Base-by-base conservation (phyloP, 2,797 vertebrate species). In the Cetoscarus ocellatus region DNA sequence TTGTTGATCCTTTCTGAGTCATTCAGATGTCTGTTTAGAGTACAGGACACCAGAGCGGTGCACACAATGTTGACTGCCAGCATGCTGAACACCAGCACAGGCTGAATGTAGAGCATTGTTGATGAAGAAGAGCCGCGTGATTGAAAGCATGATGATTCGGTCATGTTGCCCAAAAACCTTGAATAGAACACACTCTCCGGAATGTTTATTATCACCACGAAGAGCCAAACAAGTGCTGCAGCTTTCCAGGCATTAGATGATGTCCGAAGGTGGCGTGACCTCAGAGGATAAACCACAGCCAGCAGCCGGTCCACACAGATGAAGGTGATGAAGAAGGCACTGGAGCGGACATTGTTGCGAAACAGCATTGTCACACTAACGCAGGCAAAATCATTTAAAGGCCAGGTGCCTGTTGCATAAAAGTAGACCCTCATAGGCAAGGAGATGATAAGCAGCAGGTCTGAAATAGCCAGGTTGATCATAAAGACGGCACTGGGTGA, bases 211-310 rank as follows among this genome's bases (percentile, higher is more conserved):
- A 11, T 0, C 17, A 83, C 0, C 42, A 91, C 38, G 8, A 77
- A 27, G 17, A 88, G 14, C 89, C 93, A 94, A 9, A 86, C 55
- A 0, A 87, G 0, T 0, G 0, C 56, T 0, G 59, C 80, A 8
- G 79, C 86, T 70, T 70, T 91, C 15, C 56, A 66, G 19, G 92
- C 86, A 0, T 82, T 84, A n/a, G 74, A 47, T 0, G 10, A 0
- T 0, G 73, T 91, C 10, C 93, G 77, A 17, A 91, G 15, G 7
- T 62, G 73, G 0, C 90, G 82, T 0, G 91, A 87, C 62, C 82
- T 84, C 58, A 94, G 60, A 13, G 92, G 93, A 36, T 85, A 92
- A n/a, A 92, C 92, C 60, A 94, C 83, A 8, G 93, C 93, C 54
- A 94, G 67, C 40, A 94, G 76, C 36, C 92, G 82, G 77, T 93